Conservation (phyloP, 2,888 invertebrate genomes). For the Saturnia pavonia region DNA sequence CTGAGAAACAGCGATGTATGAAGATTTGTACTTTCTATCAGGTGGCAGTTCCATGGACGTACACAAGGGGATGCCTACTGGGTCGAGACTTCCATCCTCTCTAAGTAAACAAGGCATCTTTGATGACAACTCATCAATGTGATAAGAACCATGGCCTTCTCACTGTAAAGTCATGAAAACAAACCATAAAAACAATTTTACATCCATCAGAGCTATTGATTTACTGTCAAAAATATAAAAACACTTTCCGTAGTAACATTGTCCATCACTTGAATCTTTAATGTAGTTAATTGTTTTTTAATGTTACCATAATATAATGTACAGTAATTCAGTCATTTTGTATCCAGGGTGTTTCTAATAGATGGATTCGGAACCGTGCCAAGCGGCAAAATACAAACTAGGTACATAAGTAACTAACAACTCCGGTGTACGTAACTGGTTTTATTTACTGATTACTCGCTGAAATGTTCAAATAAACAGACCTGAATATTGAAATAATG, state of each 20-base stretch:
- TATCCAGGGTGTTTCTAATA: not conserved
- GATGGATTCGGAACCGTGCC: slow-evolving; percentile 7
- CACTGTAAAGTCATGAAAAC: not conserved
- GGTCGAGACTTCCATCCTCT: too few species aligned
- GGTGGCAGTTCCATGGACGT: too few species aligned
- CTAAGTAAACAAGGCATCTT: too few species aligned
- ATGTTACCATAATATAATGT: not conserved
- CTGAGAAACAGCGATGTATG: too few species aligned
- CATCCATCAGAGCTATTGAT: not conserved
- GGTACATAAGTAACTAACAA: not conserved
- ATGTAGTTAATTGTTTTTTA: not conserved
- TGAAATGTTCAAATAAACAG: not conserved
- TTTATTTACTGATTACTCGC: not conserved
- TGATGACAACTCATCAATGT: not conserved
- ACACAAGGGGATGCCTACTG: too few species aligned
- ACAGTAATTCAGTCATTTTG: not conserved
- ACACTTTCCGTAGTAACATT: not conserved
- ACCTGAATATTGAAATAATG: not conserved
- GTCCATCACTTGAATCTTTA: not conserved
- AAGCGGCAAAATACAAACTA: not conserved
- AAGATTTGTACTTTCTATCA: too few species aligned
- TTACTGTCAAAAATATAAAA: not conserved
- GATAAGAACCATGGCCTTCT: not conserved
- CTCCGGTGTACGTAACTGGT: not conserved
- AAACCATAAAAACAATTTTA: not conserved